phyloP scores from a whole-genome alignment of 2,888 invertebrate species.

The Epistrophe eligans region DNA sequence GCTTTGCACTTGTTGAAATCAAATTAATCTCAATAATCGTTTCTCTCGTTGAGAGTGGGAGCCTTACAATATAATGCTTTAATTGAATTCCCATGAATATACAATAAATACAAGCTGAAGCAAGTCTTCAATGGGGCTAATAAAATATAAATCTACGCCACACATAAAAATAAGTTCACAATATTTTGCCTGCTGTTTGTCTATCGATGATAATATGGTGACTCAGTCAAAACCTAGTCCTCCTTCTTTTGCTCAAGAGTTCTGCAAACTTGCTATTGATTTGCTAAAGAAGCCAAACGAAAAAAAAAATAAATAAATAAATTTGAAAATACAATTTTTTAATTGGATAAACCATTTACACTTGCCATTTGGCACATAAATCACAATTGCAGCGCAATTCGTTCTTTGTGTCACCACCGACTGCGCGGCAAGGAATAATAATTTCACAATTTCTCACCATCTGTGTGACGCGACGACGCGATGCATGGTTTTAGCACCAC shows the following conservation, averaged over 20 bases:
- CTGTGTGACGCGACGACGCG: conserved; percentile 59
- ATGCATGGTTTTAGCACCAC: conserved; percentile 23
- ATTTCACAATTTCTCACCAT: conserved; percentile 76
- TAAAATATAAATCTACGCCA: conserved; percentile 7
- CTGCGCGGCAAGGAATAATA: conserved; percentile 66
- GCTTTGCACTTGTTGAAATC: conserved; percentile 73
- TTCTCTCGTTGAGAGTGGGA: conserved; percentile 58
- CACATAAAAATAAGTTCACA: conserved; percentile 25
- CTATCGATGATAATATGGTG: conserved; percentile 17
- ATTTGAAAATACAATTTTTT: conserved; percentile 65
- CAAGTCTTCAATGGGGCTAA: conserved; percentile 2
- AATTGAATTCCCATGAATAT: conserved; percentile 69
- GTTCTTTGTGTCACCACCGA: conserved; percentile 72
- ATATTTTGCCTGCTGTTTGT: conserved; percentile 48
- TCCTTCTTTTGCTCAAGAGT: neutral
- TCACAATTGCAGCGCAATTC: conserved; percentile 75
- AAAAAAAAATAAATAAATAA: conserved; percentile 2
- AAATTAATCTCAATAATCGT: conserved; percentile 74
- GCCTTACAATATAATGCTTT: conserved; percentile 59
- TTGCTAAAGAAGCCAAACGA: neutral
- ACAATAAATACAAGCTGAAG: conserved; percentile 45
- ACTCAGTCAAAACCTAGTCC: conserved; percentile 42
- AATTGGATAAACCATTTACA: conserved; percentile 76
- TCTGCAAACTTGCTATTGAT: conserved; percentile 2
- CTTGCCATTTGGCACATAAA: conserved; percentile 74